Conservation (phyloP, 2,113 vertebrate genomes). For the Platichthys flesus region DNA sequence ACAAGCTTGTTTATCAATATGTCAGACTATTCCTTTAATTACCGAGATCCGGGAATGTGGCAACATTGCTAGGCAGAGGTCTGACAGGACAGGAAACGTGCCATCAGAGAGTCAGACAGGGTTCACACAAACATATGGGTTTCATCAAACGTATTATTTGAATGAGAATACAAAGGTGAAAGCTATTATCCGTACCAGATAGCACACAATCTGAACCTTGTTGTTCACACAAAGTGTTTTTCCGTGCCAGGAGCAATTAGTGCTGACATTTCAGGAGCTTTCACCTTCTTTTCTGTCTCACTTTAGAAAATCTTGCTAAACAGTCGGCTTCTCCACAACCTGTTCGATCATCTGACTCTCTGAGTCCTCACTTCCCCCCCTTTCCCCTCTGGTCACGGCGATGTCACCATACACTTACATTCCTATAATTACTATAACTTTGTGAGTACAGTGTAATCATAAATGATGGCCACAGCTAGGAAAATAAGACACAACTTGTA, state of each 20-base stretch:
- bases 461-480: neutral
- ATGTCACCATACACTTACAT: neutral
- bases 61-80: neutral
- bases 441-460: neutral
- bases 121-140: neutral
- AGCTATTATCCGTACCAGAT: neutral
- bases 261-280: neutral
- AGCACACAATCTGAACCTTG: neutral
- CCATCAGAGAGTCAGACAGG: neutral
- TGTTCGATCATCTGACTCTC: neutral
- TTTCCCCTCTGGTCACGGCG: neutral
- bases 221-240: neutral
- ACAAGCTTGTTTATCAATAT: neutral
- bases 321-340: neutral
- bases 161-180: neutral
- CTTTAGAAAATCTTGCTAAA: neutral
- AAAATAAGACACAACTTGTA: neutral
- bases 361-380: neutral
- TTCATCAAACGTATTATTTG: neutral
- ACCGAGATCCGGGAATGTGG: neutral
- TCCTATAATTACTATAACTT: neutral
- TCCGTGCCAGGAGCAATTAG: neutral
- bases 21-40: neutral
- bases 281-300: neutral
- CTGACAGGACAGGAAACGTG: neutral